phyloP scores from a whole-genome alignment of 2,113 vertebrate species.

The Xyliphius kryptos region DNA sequence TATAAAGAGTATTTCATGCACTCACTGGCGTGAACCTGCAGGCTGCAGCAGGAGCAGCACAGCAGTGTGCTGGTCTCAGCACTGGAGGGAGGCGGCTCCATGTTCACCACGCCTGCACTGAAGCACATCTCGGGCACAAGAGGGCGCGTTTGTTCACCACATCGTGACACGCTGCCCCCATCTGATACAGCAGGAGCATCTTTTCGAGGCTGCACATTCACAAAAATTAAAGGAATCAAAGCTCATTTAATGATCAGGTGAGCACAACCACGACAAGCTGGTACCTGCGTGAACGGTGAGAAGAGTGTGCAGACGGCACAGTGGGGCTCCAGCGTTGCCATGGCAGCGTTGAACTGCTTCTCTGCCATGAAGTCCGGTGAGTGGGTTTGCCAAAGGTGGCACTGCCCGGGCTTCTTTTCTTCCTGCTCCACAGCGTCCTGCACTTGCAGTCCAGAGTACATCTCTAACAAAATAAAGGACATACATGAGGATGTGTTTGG shows the following conservation, averaged over 20 bases:
- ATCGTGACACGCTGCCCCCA: slow-evolving; percentile 47
- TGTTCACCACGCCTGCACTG: slow-evolving; percentile 78
- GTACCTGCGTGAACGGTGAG: slow-evolving; percentile 72
- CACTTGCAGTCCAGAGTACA: slow-evolving; percentile 68
- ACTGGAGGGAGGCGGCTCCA: slow-evolving; percentile 81
- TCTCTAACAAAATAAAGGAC: too few species aligned
- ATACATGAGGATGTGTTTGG: too few species aligned
- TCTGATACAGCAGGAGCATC: slow-evolving; percentile 42
- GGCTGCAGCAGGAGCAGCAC: slow-evolving; percentile 78
- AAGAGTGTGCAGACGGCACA: slow-evolving; percentile 92
- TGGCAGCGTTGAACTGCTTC: slow-evolving; percentile 80
- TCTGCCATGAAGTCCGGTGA: slow-evolving; percentile 77
- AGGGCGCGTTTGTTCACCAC: slow-evolving; percentile 74
- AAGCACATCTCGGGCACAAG: slow-evolving; percentile 97
- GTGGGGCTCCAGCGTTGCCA: slow-evolving; percentile 76
- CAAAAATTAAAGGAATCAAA: neutral
- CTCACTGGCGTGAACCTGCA: slow-evolving; percentile 96
- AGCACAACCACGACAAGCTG: too few species aligned
- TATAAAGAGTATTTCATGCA: slow-evolving; percentile 31
- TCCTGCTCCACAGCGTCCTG: slow-evolving; percentile 70
- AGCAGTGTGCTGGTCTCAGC: slow-evolving; percentile 83
- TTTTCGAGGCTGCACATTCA: slow-evolving; percentile 55
- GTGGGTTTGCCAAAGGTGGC: slow-evolving; percentile 82
- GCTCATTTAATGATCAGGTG: too few species aligned
- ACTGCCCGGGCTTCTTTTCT: slow-evolving; percentile 71